Evolutionary conservation across 2,888 invertebrate species (phyloP).

Genomic region (Tiphia femorata): DNA sequence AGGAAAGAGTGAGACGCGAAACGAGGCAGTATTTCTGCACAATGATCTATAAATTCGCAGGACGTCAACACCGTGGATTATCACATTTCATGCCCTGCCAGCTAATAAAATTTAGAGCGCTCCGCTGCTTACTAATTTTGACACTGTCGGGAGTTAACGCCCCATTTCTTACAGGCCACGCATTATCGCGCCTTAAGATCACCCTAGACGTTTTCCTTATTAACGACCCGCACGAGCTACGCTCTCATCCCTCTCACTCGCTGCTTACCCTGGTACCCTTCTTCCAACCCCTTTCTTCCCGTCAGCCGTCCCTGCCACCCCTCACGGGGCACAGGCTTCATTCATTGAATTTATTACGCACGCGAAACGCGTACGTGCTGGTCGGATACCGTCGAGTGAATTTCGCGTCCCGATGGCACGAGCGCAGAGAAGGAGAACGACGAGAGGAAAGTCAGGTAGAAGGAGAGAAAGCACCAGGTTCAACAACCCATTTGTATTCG

Average conservation of each 20-base stretch:
- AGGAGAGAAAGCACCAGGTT: too few species aligned
- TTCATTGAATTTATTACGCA: too few species aligned
- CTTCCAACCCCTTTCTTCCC: too few species aligned
- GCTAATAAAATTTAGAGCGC: constrained; percentile 25
- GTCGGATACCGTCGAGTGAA: too few species aligned
- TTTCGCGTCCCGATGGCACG: too few species aligned
- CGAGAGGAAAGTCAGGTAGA: too few species aligned
- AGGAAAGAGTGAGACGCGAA: neutral
- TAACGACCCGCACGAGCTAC: neutral
- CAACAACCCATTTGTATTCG: too few species aligned
- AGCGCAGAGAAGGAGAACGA: too few species aligned
- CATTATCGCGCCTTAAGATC: constrained; percentile 1
- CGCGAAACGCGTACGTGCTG: too few species aligned
- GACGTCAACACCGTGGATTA: constrained; percentile 20
- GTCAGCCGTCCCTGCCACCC: too few species aligned
- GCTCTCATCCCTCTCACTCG: neutral
- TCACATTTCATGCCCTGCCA: constrained; percentile 9
- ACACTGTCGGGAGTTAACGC: constrained; percentile 1
- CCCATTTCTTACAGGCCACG: neutral
- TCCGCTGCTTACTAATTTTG: constrained; percentile 14
- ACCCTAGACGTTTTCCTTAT: neutral
- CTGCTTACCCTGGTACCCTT: too few species aligned
- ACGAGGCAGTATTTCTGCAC: constrained; percentile 26
- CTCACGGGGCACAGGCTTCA: too few species aligned
- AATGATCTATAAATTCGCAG: constrained; percentile 37